Evolutionary conservation across 2,113 vertebrate species (phyloP).

Genomic region (Rallus limicola): DNA sequence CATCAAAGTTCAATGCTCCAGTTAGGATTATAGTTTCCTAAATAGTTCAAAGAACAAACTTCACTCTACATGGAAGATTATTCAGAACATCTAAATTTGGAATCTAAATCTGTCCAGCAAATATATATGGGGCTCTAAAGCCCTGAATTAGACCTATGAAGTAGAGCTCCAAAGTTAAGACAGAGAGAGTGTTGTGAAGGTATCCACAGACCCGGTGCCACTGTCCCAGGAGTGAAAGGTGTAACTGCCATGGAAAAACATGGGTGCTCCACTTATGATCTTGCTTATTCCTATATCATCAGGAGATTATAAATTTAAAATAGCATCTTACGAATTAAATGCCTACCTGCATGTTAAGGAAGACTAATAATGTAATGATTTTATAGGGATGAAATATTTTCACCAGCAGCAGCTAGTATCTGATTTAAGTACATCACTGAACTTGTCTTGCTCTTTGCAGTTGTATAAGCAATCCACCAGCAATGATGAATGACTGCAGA

Average conservation of each 20-base stretch:
- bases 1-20: not conserved
- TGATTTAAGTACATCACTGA: not conserved
- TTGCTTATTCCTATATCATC: not conserved
- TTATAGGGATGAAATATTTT: not conserved
- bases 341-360: not conserved
- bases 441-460: not conserved
- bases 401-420: not conserved
- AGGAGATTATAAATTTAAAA: not conserved
- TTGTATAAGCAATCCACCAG: not conserved
- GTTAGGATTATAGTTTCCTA: not conserved
- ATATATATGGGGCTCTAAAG: not conserved
- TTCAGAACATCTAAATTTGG: not conserved
- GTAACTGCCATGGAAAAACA: not conserved
- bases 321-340: not conserved
- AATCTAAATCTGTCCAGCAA: not conserved
- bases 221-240: not conserved
- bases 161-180: not conserved
- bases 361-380: not conserved
- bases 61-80: not conserved
- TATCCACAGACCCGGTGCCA: not conserved
- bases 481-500: slow-evolving; percentile 36
- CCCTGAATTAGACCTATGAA: not conserved
- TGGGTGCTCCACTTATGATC: not conserved
- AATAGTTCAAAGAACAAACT: not conserved
- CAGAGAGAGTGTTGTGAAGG: not conserved